Evolutionary conservation across 2,797 vertebrate genomes (phyloP).

Genomic region (Diglossa cyanea): DNA sequence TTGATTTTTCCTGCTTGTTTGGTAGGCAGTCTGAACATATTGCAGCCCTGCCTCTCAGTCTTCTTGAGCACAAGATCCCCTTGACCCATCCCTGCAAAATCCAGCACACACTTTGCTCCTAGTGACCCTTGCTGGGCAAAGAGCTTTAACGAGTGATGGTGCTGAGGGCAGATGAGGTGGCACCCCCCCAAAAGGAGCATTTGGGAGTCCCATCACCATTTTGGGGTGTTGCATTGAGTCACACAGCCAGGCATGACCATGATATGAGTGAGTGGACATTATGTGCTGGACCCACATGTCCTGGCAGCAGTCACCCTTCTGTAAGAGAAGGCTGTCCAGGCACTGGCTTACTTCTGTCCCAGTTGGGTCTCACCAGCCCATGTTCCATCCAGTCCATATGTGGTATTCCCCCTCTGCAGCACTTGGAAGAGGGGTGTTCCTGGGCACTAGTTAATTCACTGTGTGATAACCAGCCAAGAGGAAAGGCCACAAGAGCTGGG

Average conservation of each 20-base stretch:
- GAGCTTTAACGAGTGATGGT: accelerated
- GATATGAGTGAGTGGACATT: accelerated
- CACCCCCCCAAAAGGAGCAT: neutral
- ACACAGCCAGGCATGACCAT: neutral
- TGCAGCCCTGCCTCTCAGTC: neutral
- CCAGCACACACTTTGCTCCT: accelerated
- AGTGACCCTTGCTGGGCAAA: neutral
- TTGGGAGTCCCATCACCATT: neutral
- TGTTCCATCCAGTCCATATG: neutral
- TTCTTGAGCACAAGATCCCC: neutral
- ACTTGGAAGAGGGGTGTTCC: constrained; percentile 21
- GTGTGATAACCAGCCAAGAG: neutral
- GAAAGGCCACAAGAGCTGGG: neutral
- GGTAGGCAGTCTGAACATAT: neutral
- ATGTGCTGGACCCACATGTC: neutral
- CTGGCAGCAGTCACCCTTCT: neutral
- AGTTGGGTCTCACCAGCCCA: neutral
- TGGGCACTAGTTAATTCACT: neutral
- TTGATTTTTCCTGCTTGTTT: neutral
- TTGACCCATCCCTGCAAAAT: neutral
- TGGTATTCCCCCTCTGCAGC: constrained; percentile 19
- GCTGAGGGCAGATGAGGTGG: neutral
- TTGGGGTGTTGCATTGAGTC: neutral
- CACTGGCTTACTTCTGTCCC: neutral
- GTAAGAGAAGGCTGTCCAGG: neutral